Base-by-base conservation (phyloP, 2,888 invertebrate species). In the Notocelia uddmanniana region DNA sequence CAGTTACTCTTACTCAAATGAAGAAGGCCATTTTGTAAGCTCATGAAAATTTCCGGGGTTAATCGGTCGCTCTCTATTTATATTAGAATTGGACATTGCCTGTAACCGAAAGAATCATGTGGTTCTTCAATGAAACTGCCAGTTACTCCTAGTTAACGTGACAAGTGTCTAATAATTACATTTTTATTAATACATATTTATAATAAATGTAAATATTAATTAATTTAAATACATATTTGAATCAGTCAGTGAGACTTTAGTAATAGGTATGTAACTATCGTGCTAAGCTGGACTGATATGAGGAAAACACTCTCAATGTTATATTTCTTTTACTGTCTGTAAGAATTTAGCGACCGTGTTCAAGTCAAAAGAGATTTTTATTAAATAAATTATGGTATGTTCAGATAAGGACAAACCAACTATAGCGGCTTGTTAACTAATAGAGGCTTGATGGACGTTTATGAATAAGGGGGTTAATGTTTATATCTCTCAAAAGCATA, bases 311-410 rank as follows among this genome's bases (percentile, higher is more conserved):
- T 89, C 88, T 87, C 85, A 89, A 86, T 92, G 90, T 92, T 90
- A 88, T 82, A 85, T 86, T 88, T 87, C 87, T 88, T 91, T 89
- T 85, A 87, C 83, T 91, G 89, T 92, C 91, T 93, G 93, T 93
- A 92, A 68, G 68, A 72, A 91, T 91, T 93, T 93, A 93, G 93
- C 91, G 89, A 92, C 91, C 92, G 93, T 93, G 93, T 93, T 93
- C 93, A 92, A 93, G 93, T 93, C 93, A 92, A 91, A 93, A 90
- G 89, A 92, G 89, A 90, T 92, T 93, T 92, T 92, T 93, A 93
- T 91, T 89, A 92, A 93, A 92, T 93, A 93, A 93, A 84, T 75
- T 73, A 77, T 76, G 80, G 15, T 45, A n/a, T n/a, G n/a, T n/a
- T n/a, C n/a, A n/a, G n/a, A n/a, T n/a, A n/a, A n/a, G n/a, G n/a